Evolutionary conservation across 2,888 invertebrate species (phyloP), one percentile per base, ranked within the genome.

Genomic region (Netelia virgata): DNA sequence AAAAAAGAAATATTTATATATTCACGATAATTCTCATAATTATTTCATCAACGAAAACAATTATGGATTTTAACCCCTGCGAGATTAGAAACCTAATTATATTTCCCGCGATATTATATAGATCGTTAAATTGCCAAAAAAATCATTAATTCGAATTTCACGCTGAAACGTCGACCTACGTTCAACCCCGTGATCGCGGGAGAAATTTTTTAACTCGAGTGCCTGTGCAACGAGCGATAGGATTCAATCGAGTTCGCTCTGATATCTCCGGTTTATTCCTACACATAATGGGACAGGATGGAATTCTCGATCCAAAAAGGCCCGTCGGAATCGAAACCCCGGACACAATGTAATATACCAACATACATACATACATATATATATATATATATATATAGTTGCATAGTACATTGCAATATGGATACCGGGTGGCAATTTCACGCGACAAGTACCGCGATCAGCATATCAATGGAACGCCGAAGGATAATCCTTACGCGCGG

Each of bases 391-490:
- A 6, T n/a, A 41, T 18, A 20, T 57, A 10, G 16, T 20, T 59
- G 43, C 23, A 53, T 78, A 18, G 82, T 18, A 70, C 73, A 73
- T 61, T 70, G 92, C 91, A 92, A 90, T 91, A 90, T 89, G 88
- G 86, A 83, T 90, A 90, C 91, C 91, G 91, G 92, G 91, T 93
- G 92, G 92, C 93, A 93, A 93, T 93, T 93, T 93, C 93, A 93
- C 92, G 93, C 92, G 93, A 93, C 93, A 93, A 92, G 93, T 93
- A 91, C 92, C 90, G 88, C 85, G 91, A 93, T 93, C 93, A 93
- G 93, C 93, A 93, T 93, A 93, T 93, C 93, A 93, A 93, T 93
- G 89, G 92, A 88, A 89, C 88, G 80, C 70, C 79, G 86, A 87
- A 72, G 93, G 93, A 93, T 93, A 92, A 93, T 93, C 93, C 91